Conservation (phyloP, 2,888 invertebrate species). For the Ennomos fuscantarius region DNA sequence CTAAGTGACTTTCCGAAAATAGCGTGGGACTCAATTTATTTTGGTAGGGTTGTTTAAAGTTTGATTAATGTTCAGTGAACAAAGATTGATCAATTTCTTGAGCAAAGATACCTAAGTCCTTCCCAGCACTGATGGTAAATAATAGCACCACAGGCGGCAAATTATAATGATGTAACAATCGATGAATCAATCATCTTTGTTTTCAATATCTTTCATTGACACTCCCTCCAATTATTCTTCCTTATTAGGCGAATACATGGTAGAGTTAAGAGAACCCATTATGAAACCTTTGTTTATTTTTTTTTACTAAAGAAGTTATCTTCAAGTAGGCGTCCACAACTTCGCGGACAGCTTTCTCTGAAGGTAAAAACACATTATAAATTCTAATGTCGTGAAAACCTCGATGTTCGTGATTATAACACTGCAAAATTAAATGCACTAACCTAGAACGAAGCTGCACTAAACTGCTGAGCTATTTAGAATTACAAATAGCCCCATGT, state of each 20-base stretch:
- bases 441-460: conserved; percentile 2
- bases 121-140: neutral
- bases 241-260: neutral
- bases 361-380: conserved; percentile 33
- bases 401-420: conserved; percentile 30
- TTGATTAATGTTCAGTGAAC: too few species aligned
- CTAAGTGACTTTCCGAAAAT: too few species aligned
- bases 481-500: conserved; percentile 2
- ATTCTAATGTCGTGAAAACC: conserved; percentile 1
- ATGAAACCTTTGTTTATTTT: conserved; percentile 15
- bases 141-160: conserved; percentile 9
- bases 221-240: neutral
- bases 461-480: neutral
- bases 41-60: too few species aligned
- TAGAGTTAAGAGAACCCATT: too few species aligned
- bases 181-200: conserved; percentile 16
- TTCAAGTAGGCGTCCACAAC: conserved; percentile 30
- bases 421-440: conserved; percentile 4
- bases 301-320: conserved; percentile 29
- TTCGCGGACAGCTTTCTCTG: conserved; percentile 31
- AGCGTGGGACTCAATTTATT: too few species aligned
- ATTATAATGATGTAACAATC: conserved; percentile 15
- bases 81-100: too few species aligned
- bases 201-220: neutral
- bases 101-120: too few species aligned